Base-by-base conservation (phyloP, 2,113 vertebrate species). In the Acanthisitta chloris region DNA sequence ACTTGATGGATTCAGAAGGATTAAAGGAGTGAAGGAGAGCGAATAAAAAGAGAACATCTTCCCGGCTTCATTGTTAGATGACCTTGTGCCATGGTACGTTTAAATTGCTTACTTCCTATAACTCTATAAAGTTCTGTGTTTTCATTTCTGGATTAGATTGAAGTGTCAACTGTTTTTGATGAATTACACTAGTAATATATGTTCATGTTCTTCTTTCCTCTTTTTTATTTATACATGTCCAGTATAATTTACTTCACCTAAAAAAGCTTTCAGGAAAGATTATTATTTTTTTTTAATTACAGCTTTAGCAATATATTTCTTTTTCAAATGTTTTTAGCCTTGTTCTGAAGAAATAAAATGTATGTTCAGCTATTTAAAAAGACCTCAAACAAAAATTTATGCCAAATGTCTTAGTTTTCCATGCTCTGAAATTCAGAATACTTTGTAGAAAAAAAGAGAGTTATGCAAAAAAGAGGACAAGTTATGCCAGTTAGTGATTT, bases 21-120 rank as follows among this genome's bases (percentile, higher is more conserved):
- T 94, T 93, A 95, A 97, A 97, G 62, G 65, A 92, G 69, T 88
- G 86, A 96, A 94, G 94, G 92, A 88, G 58, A 86, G 65, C 1
- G n/a, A 94, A 97, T 97, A 92, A 95, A 97, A 94, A 95, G 76
- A 90, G 96, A 96, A 94, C 90, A 96, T 98, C 98, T 98, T 97
- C 97, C 94, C 36, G 15, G 76, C 93, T 87, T 97, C 97, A 95
- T 95, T 97, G 97, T 97, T 97, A 95, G 96, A 97, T 98, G 98
- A 98, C 98, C 98, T 98, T 98, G 97, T 97, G 97, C 94, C 97
- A 97, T 94, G 93, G 94, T 96, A 94, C 55, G 84, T 97, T 98
- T 98, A 98, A 98, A 98, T 98, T 98, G 98, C 98, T 98, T 98
- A 98, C 97, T 98, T 98, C 98, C 98, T 98, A 98, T 98, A 97